Percentiles rank a stretch among this genome's conserved stretches.
Conservation (phyloP, 2,113 vertebrate species). For the Nothoprocta perdicaria region DNA sequence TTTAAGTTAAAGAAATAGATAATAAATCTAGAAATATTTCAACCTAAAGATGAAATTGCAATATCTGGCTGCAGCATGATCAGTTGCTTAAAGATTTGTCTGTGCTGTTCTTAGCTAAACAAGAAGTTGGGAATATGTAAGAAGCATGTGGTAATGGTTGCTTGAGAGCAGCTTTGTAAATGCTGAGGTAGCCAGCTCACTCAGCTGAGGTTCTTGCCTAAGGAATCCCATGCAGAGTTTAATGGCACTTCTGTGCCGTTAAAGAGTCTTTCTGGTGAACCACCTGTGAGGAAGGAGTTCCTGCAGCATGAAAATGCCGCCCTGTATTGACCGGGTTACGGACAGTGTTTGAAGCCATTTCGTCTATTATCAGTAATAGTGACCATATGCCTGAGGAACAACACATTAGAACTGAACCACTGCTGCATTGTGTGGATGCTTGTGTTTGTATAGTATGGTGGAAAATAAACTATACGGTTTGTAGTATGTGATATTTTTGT, state of each 20-base stretch:
- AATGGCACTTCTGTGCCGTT: not conserved
- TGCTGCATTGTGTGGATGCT: not conserved
- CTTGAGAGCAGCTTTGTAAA: not conserved
- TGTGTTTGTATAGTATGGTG: not conserved
- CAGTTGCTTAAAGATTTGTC: not conserved
- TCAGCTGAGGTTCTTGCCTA: not conserved
- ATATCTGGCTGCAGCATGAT: accelerated
- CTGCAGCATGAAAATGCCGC: not conserved
- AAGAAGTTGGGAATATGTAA: not conserved
- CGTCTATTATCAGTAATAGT: accelerated
- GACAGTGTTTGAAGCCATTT: not conserved
- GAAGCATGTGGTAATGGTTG: not conserved
- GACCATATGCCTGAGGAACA: accelerated
- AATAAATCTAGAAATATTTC: not conserved
- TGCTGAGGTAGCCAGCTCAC: not conserved
- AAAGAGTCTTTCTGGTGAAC: accelerated
- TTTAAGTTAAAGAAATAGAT: not conserved
- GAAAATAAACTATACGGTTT: not conserved
- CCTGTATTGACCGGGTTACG: accelerated
- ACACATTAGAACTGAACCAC: not conserved
- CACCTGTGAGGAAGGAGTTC: not conserved
- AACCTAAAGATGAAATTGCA: not conserved
- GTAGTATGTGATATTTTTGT: not conserved
- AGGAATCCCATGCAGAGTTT: not conserved
- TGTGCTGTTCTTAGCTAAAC: not conserved